Evolutionary conservation across 2,797 vertebrate genomes (phyloP).

Genomic region (Lithobates pipiens): DNA sequence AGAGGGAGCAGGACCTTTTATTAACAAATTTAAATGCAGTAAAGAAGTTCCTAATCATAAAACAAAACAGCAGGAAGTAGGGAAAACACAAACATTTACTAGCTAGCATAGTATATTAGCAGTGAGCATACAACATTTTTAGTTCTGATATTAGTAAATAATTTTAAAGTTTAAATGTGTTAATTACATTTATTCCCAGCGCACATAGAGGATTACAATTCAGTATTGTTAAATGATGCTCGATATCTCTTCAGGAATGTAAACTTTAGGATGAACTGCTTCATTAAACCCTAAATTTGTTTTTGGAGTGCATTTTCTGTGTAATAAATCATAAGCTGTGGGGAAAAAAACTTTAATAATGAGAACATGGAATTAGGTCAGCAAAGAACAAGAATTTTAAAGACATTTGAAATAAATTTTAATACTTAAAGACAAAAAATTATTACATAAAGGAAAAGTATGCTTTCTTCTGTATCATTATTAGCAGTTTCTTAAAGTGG

Average conservation of each 20-base stretch:
- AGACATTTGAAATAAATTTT: neutral
- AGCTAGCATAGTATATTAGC: neutral
- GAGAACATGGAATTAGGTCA: slow-evolving; percentile 10
- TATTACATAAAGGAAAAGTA: no score
- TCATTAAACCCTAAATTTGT: slow-evolving; percentile 34
- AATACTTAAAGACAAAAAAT: neutral
- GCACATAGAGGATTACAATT: slow-evolving; percentile 20
- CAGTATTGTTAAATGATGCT: slow-evolving; percentile 40
- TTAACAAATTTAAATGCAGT: no score
- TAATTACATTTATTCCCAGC: slow-evolving; percentile 32
- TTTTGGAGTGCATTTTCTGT: slow-evolving; percentile 25
- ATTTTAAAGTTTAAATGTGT: slow-evolving; percentile 24
- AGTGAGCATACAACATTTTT: neutral
- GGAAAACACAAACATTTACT: neutral
- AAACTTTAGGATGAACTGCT: slow-evolving; percentile 33
- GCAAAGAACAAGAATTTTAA: neutral
- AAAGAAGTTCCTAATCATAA: no score
- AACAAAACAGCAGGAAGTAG: no score
- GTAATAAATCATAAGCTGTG: slow-evolving; percentile 29
- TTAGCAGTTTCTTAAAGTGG: no score
- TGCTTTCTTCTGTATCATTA: no score
- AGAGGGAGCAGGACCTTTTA: no score
- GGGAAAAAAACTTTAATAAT: neutral
- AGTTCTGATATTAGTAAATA: neutral
- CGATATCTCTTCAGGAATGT: slow-evolving; percentile 15